A percentile compares a stretch with the other conserved stretches of the same genome.
These are phyloP conservation scores for Colletes gigas DNA, from an alignment of 1,140 invertebrate species.

Conservation along the genomic window DNA sequence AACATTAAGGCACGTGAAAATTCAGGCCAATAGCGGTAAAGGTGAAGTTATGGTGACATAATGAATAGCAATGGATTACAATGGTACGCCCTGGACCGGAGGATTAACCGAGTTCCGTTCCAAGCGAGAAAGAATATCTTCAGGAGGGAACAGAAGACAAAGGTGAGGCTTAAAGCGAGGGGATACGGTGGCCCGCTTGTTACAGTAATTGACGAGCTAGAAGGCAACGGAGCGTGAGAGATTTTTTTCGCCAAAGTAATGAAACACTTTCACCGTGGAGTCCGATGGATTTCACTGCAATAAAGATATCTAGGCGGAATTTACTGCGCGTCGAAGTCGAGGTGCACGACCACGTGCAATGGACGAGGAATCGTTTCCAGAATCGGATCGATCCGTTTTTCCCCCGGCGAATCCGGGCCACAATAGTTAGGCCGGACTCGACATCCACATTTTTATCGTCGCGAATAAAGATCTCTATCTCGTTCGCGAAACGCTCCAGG, in stretches of 20 bases:
- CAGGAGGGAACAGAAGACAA: constrained; percentile 23
- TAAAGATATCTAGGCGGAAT: constrained; percentile 21
- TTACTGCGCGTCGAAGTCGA: background rate
- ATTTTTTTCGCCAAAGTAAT: constrained; percentile 29
- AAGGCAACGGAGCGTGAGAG: constrained; percentile 35
- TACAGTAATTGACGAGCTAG: constrained; percentile 44
- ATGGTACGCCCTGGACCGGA: background rate
- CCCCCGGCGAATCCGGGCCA: background rate
- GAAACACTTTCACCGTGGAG: constrained; percentile 47
- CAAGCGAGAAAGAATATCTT: constrained; percentile 18
- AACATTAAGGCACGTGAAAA: background rate
- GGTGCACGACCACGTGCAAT: background rate
- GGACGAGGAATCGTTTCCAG: background rate
- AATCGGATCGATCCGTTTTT: background rate
- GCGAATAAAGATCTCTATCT: background rate
- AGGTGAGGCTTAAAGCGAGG: constrained; percentile 20
- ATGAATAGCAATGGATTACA: background rate
- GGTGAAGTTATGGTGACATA: background rate
- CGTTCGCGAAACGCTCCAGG: background rate
- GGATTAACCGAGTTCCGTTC: background rate
- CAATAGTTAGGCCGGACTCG: no score
- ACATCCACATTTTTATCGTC: background rate
- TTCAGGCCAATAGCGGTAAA: background rate
- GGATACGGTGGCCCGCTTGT: constrained; percentile 31
- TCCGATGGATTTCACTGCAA: constrained; percentile 19